Conservation (phyloP, 1,140 invertebrate genomes). For the Drosophila lowei region DNA sequence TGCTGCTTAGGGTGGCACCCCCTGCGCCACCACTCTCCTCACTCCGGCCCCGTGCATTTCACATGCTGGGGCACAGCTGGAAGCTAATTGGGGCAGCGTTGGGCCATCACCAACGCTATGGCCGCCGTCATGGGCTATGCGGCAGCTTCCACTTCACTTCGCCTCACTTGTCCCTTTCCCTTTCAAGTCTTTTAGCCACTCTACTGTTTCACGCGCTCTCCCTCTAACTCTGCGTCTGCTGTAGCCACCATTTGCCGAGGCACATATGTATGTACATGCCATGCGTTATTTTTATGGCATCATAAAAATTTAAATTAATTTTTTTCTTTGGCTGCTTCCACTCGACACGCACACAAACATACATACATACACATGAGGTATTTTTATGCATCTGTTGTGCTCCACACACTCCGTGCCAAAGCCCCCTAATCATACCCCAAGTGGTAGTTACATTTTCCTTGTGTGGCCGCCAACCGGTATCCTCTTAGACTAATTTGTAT, state of each 20-base stretch:
- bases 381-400: slow-evolving; percentile 58
- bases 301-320: slow-evolving; percentile 78
- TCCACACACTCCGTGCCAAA: not conserved
- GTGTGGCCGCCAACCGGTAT: not conserved
- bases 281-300: slow-evolving; percentile 76
- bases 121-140: slow-evolving; percentile 8
- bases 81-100: slow-evolving; percentile 70
- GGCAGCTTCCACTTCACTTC: slow-evolving; percentile 43
- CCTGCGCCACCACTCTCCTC: slow-evolving; percentile 9
- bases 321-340: slow-evolving; percentile 44
- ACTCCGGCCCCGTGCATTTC: slow-evolving; percentile 9
- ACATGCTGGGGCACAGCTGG: slow-evolving; percentile 55
- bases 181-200: not conserved
- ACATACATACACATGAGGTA: slow-evolving; percentile 6
- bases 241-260: not conserved
- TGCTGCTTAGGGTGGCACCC: slow-evolving; percentile 41
- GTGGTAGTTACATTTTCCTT: slow-evolving; percentile 40
- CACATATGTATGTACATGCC: slow-evolving; percentile 38
- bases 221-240: not conserved
- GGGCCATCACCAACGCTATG: slow-evolving; percentile 36
- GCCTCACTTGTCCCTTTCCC: slow-evolving; percentile 21
- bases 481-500: slow-evolving; percentile 37
- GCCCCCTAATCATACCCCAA: not conserved
- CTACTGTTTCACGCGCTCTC: not conserved
- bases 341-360: slow-evolving; percentile 27